Evolutionary conservation across 2,888 invertebrate species (phyloP), one percentile per base, ranked within the genome.

Genomic region (Ptychoptera contaminata): DNA sequence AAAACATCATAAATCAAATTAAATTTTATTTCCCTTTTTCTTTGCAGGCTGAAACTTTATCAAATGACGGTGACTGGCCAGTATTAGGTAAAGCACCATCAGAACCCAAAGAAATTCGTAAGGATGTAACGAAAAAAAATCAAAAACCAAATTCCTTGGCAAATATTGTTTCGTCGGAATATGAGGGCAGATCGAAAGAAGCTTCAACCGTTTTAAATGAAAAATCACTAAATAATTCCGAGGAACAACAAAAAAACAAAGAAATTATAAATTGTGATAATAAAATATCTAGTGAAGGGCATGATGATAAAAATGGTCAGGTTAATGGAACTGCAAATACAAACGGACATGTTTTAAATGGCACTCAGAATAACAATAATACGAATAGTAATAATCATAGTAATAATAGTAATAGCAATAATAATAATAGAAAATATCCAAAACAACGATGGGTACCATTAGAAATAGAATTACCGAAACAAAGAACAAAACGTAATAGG

Each of bases 51-150:
- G 83, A 84, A 61, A 83, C 85, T 66, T 84, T 91, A 67, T 77
- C 82, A 52, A 86, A 90, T 68, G 83, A 83, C 56, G 82, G 84
- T 53, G 91, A 91, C 67, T 93, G 92, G 92, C 92, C 93, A 55
- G 56, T 49, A 58, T 58, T 50, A 56, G 59, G 47, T 47, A 55
- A 47, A 56, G 48, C 49, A 41, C 48, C 42, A 50, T 51, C 23
- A 49, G 43, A 44, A 30, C 37, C 6, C 45, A 41, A 31, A 2
- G 37, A 32, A 49, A 48, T 38, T 16, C 16, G 10, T 30, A 40
- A 40, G 42, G 44, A 35, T 8, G 14, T 16, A 44, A 3, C 23
- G 23, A 23, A 23, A 7, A 23, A 23, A 23, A 23, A 23, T 23
- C 23, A 23, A 23, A 23, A 23, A 23, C 23, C 23, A 23, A 23